phyloP scores from a whole-genome alignment of 2,888 invertebrate species.

The Eumacrocentrus americanus region DNA sequence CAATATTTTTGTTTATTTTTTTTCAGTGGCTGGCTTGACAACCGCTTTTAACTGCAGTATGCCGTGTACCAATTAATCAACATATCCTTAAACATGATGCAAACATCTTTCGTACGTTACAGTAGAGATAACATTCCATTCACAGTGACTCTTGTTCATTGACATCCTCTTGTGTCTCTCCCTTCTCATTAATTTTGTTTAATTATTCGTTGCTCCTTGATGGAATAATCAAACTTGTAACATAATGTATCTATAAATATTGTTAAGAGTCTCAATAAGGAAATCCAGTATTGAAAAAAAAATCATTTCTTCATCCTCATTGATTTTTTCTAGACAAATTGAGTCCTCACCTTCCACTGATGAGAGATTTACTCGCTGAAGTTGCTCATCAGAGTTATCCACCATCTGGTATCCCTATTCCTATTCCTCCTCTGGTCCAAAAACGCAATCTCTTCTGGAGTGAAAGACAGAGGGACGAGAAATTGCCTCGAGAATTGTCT shows the following conservation, averaged over 20 bases:
- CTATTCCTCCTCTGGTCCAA: conserved; percentile 42
- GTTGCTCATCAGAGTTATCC: conserved; percentile 54
- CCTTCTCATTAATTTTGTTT: background rate
- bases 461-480: conserved; percentile 33
- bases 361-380: conserved; percentile 49
- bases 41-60: conserved; percentile 60
- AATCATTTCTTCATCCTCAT: conserved; percentile 2
- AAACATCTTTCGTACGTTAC: background rate
- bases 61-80: conserved; percentile 46
- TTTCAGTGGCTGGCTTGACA: conserved; percentile 60
- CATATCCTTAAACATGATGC: background rate
- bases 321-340: conserved; percentile 35
- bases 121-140: background rate
- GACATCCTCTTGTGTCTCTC: background rate
- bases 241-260: background rate
- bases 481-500: conserved; percentile 41
- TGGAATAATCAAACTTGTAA: background rate
- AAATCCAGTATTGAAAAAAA: background rate
- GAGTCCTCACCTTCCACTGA: conserved; percentile 32
- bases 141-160: background rate
- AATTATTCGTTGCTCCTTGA: background rate
- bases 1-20: conserved; percentile 36
- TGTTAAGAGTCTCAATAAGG: conserved; percentile 2
- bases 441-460: conserved; percentile 39
- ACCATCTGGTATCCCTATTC: conserved; percentile 50